Evolutionary conservation across 2,113 vertebrate species (phyloP), one percentile per base, ranked within the genome.

Genomic region (Nematolebias whitei): DNA sequence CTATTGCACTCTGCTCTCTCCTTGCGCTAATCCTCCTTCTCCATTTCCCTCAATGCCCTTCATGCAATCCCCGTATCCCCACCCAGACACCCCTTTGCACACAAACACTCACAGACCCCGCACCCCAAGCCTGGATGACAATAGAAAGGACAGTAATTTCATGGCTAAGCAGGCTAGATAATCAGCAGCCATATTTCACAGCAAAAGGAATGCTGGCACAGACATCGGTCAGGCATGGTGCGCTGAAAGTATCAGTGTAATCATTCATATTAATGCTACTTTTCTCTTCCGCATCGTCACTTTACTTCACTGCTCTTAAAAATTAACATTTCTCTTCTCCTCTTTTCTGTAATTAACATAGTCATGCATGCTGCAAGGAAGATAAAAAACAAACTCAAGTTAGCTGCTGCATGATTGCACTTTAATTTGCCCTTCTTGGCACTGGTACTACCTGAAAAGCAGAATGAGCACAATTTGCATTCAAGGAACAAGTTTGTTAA

Each of bases 171-270:
- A 88, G 78, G 65, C 69, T 71, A 84, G 72, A 87, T 87, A 89
- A 91, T 87, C 81, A 89, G 79, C 63, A 81, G 79, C 71, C 76
- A 84, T 90, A 85, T 89, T 89, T 88, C 87, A 85, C 72, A 74
- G 68, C 44, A 68, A 74, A 68, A 74, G 47, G 60, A 84, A 83
- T 73, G 63, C 75, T 79, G 74, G 71, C 49, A 41, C 57, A 76
- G 80, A 71, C 71, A 22, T 35, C 68, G 78, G 63, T 84, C 63
- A 72, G 66, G 69, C 58, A 70, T 63, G 45, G 65, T 65, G 68
- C 45, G 52, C 75, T 79, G 38, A 62, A 62, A 66, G 71, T 79
- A 74, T 83, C 77, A 55, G 47, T 23, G 43, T 52, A 68, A 66
- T 84, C 78, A 71, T 70, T 87, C 58, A 74, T 70, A 77, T 71